Percentiles rank a stretch among this genome's conserved stretches.
phyloP scores from a whole-genome alignment of 2,888 invertebrate genomes.

The Lasioglossum lativentre region DNA sequence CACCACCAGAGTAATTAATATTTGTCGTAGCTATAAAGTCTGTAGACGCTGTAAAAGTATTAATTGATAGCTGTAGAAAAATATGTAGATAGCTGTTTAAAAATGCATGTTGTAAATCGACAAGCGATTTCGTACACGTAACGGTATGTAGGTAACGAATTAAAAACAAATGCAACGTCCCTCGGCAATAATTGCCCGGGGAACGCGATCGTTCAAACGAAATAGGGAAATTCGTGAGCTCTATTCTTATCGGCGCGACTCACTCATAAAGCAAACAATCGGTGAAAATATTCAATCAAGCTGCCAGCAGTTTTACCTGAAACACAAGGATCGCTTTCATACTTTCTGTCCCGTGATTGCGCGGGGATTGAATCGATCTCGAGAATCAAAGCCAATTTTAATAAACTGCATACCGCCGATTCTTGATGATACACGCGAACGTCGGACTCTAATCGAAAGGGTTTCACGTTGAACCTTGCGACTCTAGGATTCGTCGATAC shows the following conservation, averaged over 20 bases:
- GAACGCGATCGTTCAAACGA: not conserved
- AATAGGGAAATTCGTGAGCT: not conserved
- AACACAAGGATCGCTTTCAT: not conserved
- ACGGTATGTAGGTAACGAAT: not conserved
- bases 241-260: not conserved
- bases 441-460: not conserved
- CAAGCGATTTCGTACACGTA: not conserved
- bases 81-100: not conserved
- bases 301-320: not conserved
- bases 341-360: not conserved
- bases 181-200: not conserved
- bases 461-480: not conserved
- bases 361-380: not conserved
- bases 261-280: not conserved
- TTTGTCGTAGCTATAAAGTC: not conserved
- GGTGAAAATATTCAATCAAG: not conserved
- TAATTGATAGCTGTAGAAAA: not conserved
- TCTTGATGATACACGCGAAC: not conserved
- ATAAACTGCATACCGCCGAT: not conserved
- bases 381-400: not conserved
- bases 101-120: not conserved
- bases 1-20: not conserved
- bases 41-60: not conserved
- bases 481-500: not conserved
- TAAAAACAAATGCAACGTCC: not conserved